Conservation (phyloP, 2,113 vertebrate genomes). For the Argyrosomus japonicus region DNA sequence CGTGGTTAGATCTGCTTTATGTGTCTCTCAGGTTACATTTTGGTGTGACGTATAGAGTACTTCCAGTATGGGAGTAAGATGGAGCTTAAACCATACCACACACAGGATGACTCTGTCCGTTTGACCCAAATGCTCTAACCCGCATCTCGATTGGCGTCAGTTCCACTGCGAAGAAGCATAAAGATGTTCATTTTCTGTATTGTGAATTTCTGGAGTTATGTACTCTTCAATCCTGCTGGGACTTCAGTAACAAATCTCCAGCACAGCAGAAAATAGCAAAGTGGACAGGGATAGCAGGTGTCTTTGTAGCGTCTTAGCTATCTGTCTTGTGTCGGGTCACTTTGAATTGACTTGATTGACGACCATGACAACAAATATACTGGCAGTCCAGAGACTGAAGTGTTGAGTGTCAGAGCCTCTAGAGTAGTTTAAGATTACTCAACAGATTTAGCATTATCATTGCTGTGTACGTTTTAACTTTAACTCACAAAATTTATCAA, state of each 20-base stretch:
- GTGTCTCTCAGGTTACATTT: neutral
- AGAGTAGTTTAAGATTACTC: too few species aligned
- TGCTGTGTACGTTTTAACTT: neutral
- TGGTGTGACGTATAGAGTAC: neutral
- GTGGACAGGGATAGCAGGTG: neutral
- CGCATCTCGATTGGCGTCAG: neutral
- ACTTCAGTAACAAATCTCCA: neutral
- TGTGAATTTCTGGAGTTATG: constrained; percentile 15
- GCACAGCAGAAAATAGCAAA: neutral
- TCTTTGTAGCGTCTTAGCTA: neutral
- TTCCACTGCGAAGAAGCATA: constrained; percentile 5
- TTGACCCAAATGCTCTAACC: neutral
- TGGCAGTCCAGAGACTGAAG: too few species aligned
- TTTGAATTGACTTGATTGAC: neutral
- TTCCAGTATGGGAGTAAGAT: neutral
- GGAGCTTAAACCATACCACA: neutral
- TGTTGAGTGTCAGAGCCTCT: too few species aligned
- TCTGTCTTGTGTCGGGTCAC: neutral
- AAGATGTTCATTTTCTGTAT: constrained; percentile 8
- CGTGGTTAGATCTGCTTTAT: neutral
- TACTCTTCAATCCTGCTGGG: neutral
- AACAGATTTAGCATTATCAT: too few species aligned
- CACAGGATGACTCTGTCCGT: neutral
- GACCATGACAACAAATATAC: neutral
- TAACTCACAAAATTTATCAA: neutral